These are phyloP conservation scores for Mesoclemmys tuberculata DNA, from an alignment of 2,113 vertebrate species.

Conservation along the genomic window DNA sequence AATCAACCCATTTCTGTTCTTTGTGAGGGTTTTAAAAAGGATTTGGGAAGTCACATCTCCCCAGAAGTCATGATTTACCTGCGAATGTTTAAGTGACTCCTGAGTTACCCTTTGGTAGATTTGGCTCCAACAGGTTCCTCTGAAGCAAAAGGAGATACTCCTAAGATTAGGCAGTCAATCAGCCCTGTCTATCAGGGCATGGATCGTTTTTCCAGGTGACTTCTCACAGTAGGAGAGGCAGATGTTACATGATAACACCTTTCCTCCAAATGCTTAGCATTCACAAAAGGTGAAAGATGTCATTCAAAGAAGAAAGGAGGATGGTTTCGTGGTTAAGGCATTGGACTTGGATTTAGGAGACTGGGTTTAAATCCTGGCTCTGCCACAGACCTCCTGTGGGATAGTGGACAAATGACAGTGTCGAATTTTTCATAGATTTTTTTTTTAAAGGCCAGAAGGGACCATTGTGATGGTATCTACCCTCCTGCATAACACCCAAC, in stretches of 20 bases:
- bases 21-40: constrained; percentile 50
- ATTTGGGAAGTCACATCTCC: constrained; percentile 59
- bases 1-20: constrained; percentile 54
- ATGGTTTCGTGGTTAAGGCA: not conserved
- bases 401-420: not conserved
- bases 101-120: constrained; percentile 62
- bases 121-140: constrained; percentile 54
- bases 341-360: not conserved
- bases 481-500: not conserved
- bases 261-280: constrained; percentile 27
- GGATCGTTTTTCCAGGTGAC: constrained; percentile 39
- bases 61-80: constrained; percentile 47
- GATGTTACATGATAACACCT: constrained; percentile 34
- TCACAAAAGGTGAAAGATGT: constrained; percentile 22
- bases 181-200: constrained; percentile 37
- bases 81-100: constrained; percentile 64
- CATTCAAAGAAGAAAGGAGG: not conserved
- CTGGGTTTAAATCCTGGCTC: not conserved
- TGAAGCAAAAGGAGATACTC: constrained; percentile 64
- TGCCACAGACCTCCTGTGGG: not conserved
- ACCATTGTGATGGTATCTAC: not conserved
- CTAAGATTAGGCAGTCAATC: not conserved
- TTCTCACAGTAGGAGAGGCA: constrained; percentile 35
- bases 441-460: not conserved
- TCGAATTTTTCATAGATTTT: not conserved